phyloP scores from a whole-genome alignment of 2,113 vertebrate species.

The Mystacornis crossleyi region DNA sequence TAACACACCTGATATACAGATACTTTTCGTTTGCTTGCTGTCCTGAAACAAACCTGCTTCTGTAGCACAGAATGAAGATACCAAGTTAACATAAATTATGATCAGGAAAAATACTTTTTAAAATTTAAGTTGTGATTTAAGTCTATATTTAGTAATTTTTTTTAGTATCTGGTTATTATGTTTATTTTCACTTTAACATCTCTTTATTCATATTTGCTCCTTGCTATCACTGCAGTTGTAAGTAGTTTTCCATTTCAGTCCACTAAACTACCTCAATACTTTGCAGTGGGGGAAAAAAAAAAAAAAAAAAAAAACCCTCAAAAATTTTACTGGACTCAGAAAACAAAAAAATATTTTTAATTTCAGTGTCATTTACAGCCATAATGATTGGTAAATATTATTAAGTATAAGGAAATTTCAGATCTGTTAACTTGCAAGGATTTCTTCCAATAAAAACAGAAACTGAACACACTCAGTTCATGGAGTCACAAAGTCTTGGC shows the following conservation, averaged over 20 bases:
- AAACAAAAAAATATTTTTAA: background rate
- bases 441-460: background rate
- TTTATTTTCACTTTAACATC: background rate
- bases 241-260: background rate
- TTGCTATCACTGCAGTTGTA: background rate
- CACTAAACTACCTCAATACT: background rate
- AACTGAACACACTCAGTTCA: background rate
- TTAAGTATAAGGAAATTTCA: background rate
- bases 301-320: background rate
- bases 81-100: background rate
- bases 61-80: background rate
- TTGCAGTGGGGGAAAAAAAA: background rate
- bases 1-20: background rate
- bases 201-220: background rate
- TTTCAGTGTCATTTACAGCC: background rate
- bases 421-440: background rate
- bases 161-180: background rate
- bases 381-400: background rate
- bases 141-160: background rate
- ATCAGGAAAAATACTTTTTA: background rate
- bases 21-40: background rate
- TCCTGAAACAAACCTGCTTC: background rate
- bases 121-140: background rate
- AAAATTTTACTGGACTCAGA: background rate
- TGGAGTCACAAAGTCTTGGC: background rate